Evolutionary conservation across 2,888 invertebrate species (phyloP).

Genomic region (Latrodectus elegans): DNA sequence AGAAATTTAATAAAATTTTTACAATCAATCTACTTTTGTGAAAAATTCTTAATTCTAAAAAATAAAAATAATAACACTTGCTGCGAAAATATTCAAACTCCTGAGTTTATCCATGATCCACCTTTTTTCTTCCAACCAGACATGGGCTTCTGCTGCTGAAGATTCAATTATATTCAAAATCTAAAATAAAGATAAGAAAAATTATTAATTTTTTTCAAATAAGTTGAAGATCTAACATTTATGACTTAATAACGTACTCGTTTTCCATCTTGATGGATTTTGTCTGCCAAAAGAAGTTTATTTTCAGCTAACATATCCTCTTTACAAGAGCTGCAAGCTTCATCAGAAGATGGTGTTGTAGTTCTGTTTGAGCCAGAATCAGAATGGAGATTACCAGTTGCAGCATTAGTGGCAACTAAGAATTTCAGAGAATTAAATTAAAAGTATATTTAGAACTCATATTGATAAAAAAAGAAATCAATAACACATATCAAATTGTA

Average conservation of each 20-base stretch:
- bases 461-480: too few relatives aligned
- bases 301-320: slow-evolving; percentile 57
- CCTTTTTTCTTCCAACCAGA: slow-evolving; percentile 50
- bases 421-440: background rate
- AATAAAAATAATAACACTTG: slow-evolving; percentile 11
- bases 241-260: slow-evolving; percentile 18
- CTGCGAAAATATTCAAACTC: slow-evolving; percentile 21
- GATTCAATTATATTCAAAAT: slow-evolving; percentile 43
- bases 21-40: background rate
- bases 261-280: slow-evolving; percentile 59
- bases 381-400: slow-evolving; percentile 20
- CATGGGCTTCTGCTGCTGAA: slow-evolving; percentile 29
- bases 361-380: slow-evolving; percentile 49
- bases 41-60: background rate
- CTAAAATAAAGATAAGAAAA: slow-evolving; percentile 5
- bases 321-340: slow-evolving; percentile 45
- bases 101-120: slow-evolving; percentile 45
- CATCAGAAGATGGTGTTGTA: slow-evolving; percentile 55
- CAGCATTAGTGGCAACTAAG: slow-evolving; percentile 43
- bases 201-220: background rate
- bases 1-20: background rate
- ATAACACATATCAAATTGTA: too few relatives aligned
- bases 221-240: background rate
- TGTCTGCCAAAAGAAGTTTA: slow-evolving; percentile 49
- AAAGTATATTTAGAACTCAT: background rate